These are phyloP conservation scores for Litocranius walleri DNA, from an alignment of 2,113 vertebrate species.

Conservation along the genomic window DNA sequence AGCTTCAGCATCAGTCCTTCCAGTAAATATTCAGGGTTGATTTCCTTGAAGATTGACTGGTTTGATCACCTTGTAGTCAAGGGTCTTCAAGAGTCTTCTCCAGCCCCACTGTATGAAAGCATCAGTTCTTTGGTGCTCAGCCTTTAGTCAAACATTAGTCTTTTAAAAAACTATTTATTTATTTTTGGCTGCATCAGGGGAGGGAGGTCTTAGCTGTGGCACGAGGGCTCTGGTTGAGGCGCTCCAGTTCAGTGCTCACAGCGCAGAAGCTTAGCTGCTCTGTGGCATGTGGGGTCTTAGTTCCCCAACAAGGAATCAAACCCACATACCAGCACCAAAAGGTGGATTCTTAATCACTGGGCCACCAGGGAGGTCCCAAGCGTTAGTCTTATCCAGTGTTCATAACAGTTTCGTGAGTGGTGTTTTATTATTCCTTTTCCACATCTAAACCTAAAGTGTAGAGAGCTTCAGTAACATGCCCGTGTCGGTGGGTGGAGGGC, in stretches of 20 bases:
- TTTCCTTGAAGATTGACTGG: neutral
- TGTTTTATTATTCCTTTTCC: neutral
- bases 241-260: neutral
- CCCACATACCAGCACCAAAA: neutral
- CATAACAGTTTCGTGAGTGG: neutral
- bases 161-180: neutral
- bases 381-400: neutral
- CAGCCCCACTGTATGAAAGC: neutral
- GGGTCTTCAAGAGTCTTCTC: neutral
- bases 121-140: neutral
- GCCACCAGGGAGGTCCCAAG: neutral
- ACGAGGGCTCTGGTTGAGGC: accelerated
- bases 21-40: neutral
- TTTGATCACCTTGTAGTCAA: neutral
- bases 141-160: neutral
- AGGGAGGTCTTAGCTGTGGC: neutral
- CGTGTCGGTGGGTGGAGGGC: accelerated
- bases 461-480: neutral
- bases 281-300: neutral
- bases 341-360: neutral
- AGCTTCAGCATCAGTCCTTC: neutral
- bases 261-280: neutral
- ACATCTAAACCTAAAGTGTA: neutral
- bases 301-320: neutral
- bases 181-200: neutral